Conservation (phyloP, 1,140 invertebrate genomes). For the Vanessa atalanta region DNA sequence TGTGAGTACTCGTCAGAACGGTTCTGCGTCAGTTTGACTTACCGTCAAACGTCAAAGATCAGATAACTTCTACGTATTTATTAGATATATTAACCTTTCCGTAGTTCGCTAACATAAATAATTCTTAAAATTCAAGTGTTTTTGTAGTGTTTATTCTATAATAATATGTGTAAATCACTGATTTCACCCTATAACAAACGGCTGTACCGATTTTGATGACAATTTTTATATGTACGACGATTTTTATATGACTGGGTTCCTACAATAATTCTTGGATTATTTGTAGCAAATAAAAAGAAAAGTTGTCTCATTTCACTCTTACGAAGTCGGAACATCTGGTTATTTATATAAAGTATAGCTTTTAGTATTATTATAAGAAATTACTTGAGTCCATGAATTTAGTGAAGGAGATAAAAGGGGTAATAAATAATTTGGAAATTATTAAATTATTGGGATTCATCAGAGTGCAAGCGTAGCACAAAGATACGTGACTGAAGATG, state of each 20-base stretch:
- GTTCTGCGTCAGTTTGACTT: conserved; percentile 34
- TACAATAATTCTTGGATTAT: too few species aligned
- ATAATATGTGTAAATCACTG: too few species aligned
- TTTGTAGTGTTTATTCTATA: too few species aligned
- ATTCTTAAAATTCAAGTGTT: not conserved
- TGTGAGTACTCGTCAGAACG: conserved; percentile 24
- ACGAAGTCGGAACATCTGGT: too few species aligned
- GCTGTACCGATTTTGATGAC: too few species aligned
- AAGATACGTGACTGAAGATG: conserved; percentile 75
- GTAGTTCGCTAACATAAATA: not conserved
- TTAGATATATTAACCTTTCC: conserved; percentile 18
- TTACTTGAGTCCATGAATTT: not conserved
- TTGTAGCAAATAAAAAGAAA: too few species aligned
- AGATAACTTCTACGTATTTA: conserved; percentile 27
- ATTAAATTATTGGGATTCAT: conserved; percentile 38
- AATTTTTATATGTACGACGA: too few species aligned
- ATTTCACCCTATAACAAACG: too few species aligned
- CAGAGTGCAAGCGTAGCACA: conserved; percentile 52
- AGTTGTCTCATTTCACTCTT: too few species aligned
- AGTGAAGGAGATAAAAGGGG: not conserved
- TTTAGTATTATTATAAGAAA: too few species aligned
- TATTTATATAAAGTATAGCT: too few species aligned
- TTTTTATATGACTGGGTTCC: too few species aligned
- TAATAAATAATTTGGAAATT: conserved; percentile 11
- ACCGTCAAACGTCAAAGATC: conserved; percentile 20